Conservation (phyloP, 2,113 vertebrate species). For the Centropus unirufus region DNA sequence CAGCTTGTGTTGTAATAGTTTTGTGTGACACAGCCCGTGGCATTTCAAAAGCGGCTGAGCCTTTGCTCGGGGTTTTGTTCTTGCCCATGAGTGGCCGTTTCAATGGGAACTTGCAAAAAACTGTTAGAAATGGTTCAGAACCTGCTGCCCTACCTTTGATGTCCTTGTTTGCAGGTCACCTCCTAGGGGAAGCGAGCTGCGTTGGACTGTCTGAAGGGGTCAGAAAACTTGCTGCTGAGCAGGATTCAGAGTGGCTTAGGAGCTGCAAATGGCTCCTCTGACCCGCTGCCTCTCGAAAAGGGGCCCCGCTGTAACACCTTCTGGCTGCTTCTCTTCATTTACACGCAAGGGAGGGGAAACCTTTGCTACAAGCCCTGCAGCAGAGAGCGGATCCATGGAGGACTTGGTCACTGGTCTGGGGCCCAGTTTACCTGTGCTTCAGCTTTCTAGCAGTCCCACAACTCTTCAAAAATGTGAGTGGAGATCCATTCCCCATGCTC, state of each 20-base stretch:
- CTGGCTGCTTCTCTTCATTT: background rate
- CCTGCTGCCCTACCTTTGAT: background rate
- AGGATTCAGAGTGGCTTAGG: background rate
- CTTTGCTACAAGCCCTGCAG: background rate
- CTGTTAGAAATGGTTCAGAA: conserved; percentile 31
- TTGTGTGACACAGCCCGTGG: background rate
- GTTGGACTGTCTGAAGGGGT: background rate
- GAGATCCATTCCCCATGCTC: conserved; percentile 34
- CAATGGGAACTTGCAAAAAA: conserved; percentile 18
- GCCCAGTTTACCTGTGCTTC: background rate
- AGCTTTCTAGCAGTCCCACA: background rate
- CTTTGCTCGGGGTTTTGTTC: conserved; percentile 36
- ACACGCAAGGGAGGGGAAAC: background rate
- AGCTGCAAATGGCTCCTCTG: background rate
- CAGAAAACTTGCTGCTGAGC: background rate
- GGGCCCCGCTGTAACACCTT: background rate
- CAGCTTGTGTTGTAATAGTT: conserved; percentile 15
- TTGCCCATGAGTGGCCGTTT: background rate
- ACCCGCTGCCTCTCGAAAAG: background rate
- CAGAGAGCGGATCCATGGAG: background rate
- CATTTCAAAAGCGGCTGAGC: conserved; percentile 29
- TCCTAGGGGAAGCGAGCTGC: background rate
- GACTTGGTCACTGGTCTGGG: background rate
- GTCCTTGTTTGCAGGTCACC: conserved; percentile 8
- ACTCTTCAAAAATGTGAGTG: conserved; percentile 28